Conservation (phyloP, 1,140 invertebrate species). For the Orchesella cincta region DNA sequence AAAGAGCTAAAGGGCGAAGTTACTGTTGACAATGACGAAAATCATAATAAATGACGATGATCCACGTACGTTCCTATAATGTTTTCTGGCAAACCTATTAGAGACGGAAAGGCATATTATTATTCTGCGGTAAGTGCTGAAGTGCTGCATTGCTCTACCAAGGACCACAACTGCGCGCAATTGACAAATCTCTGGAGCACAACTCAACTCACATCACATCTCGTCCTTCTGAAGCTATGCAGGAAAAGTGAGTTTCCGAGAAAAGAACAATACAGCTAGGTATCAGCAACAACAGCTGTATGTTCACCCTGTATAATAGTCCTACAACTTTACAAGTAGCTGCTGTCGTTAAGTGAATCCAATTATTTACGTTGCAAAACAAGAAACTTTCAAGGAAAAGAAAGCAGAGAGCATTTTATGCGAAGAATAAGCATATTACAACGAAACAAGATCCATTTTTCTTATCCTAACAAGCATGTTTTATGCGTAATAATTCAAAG, state of each 20-base stretch:
- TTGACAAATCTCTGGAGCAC: slow-evolving; percentile 9
- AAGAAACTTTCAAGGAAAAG: too few relatives aligned
- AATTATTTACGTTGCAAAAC: too few relatives aligned
- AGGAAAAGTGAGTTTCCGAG: not conserved
- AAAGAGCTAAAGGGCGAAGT: not conserved
- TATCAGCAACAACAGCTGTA: not conserved
- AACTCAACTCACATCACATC: not conserved
- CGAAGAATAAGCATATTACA: too few relatives aligned
- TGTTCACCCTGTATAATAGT: too few relatives aligned
- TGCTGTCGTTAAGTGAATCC: too few relatives aligned
- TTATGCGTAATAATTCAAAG: too few relatives aligned
- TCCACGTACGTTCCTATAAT: slow-evolving; percentile 2
- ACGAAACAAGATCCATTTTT: too few relatives aligned
- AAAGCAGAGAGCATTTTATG: too few relatives aligned
- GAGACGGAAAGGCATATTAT: not conserved
- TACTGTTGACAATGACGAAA: not conserved
- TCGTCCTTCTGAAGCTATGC: not conserved
- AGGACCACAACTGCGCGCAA: slow-evolving; percentile 9
- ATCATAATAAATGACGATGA: slow-evolving; percentile 18
- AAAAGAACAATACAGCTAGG: not conserved
- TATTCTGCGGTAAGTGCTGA: slow-evolving; percentile 7
- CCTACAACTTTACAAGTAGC: too few relatives aligned
- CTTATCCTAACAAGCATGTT: too few relatives aligned
- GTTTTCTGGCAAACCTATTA: slow-evolving; percentile 3
- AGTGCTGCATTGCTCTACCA: slow-evolving; percentile 7